Evolutionary conservation across 2,888 invertebrate genomes (phyloP).

Genomic region (Sesamia inferens): DNA sequence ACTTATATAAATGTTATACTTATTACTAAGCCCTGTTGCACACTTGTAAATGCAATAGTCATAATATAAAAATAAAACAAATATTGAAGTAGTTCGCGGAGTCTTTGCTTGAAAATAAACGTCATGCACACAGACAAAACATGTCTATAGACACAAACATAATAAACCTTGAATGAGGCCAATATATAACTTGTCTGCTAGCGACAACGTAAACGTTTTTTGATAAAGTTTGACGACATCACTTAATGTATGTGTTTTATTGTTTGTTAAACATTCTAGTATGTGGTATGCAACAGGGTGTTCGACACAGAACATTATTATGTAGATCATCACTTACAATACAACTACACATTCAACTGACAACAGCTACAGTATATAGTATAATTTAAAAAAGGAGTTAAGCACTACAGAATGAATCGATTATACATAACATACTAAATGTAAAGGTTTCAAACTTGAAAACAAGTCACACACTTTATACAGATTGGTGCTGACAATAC

Average conservation of each 20-base stretch:
- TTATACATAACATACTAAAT: too few species aligned
- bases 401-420: slow-evolving; percentile 7
- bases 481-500: too few species aligned
- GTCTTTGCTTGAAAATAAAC: neutral
- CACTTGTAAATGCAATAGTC: slow-evolving; percentile 42
- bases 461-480: too few species aligned
- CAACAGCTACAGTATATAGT: slow-evolving; percentile 17
- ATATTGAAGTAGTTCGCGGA: neutral
- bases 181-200: neutral
- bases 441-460: too few species aligned
- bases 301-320: slow-evolving; percentile 6
- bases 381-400: neutral
- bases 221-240: slow-evolving; percentile 18
- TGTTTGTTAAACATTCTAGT: neutral
- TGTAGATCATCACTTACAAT: slow-evolving; percentile 36
- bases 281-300: slow-evolving; percentile 37
- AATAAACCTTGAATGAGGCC: neutral
- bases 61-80: slow-evolving; percentile 34
- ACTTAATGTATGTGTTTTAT: neutral
- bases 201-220: neutral
- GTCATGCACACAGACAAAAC: neutral
- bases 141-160: neutral
- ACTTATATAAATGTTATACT: slow-evolving; percentile 35
- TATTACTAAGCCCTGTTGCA: slow-evolving; percentile 44
- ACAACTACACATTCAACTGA: slow-evolving; percentile 31